Base-by-base conservation (phyloP, 2,888 invertebrate genomes). In the Stegophylla sp. region DNA sequence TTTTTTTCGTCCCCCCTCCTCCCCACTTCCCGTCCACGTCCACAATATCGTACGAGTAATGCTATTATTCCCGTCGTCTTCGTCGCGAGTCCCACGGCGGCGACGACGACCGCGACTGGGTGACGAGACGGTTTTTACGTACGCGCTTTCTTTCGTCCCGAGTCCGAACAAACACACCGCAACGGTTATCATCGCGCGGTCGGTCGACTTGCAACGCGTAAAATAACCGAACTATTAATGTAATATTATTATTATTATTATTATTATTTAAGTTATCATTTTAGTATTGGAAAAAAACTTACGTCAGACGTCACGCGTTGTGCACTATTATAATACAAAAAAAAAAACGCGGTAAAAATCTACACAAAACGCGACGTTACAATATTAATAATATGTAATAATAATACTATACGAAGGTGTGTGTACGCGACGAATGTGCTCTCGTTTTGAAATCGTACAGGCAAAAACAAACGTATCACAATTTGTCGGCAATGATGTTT, bases 61-160 rank as follows among this genome's bases (percentile, higher is more conserved):
- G 34, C 41, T 67, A 26, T 71, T 23, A 17, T 23, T 51, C 17
- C 56, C 41, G 41, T 1, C 13, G 2, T 15, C 28, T 26, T 41
- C 41, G 41, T 1, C 13, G 2, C 17, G 10, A 45, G 59, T 59
- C 56, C 59, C 56, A 59, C 73, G 59, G 17, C 71, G 71, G 43
- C 67, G 26, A 17, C n/a, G 7, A 34, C 59, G 43, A 61, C 72
- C 43, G 45, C 72, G 43, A 56, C 56, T 2, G n/a, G 73, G 61
- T 73, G 73, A 73, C 73, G 59, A 73, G 59, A 73, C 59, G 26
- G 61, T 73, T 73, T 61, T 73, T n/a, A n/a, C 17, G 10, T 72
- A 59, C 56, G 56, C 56, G 56, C 12, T 61, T 61, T 28, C 15
- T 61, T 61, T 28, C 56, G 9, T 51, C 15, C 15, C 12, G 7